Evolutionary conservation across 1,140 invertebrate species (phyloP).

Genomic region (Rhagoletis zephyria): DNA sequence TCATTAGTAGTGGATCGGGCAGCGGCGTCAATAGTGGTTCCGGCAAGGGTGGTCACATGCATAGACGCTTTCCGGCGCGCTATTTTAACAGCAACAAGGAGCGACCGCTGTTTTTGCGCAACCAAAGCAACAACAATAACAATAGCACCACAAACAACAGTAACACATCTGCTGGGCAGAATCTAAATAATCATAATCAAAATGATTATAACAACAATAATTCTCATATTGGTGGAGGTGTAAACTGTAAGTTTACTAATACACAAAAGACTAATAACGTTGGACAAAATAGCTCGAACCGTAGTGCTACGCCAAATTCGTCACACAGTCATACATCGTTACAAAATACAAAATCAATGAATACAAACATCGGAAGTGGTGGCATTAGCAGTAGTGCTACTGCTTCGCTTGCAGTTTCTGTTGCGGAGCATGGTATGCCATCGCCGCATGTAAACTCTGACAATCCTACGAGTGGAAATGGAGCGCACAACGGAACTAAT

Average conservation of each 20-base stretch:
- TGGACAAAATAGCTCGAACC: slow-evolving; percentile 21
- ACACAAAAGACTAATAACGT: not conserved
- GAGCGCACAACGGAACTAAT: not conserved
- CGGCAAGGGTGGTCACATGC: slow-evolving; percentile 18
- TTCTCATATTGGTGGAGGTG: not conserved
- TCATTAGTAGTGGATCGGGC: not conserved
- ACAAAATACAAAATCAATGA: slow-evolving; percentile 7
- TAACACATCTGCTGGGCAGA: not conserved
- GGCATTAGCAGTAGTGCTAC: not conserved
- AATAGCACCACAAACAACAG: not conserved
- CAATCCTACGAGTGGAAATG: not conserved
- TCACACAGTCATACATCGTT: not conserved
- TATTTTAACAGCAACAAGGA: slow-evolving; percentile 55
- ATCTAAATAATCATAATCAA: not conserved
- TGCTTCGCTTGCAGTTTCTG: slow-evolving; percentile 1
- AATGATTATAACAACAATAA: not conserved
- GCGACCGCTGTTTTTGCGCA: slow-evolving; percentile 23
- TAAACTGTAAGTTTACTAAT: not conserved
- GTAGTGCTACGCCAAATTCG: slow-evolving; percentile 29
- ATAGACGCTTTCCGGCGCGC: slow-evolving; percentile 30
- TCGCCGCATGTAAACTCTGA: slow-evolving; percentile 18
- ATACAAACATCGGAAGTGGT: not conserved
- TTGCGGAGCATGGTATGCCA: slow-evolving; percentile 22
- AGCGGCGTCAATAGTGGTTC: not conserved
- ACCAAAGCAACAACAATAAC: slow-evolving; percentile 19